These are phyloP conservation scores for Platichthys flesus DNA, from an alignment of 2,113 vertebrate species.

Conservation along the genomic window DNA sequence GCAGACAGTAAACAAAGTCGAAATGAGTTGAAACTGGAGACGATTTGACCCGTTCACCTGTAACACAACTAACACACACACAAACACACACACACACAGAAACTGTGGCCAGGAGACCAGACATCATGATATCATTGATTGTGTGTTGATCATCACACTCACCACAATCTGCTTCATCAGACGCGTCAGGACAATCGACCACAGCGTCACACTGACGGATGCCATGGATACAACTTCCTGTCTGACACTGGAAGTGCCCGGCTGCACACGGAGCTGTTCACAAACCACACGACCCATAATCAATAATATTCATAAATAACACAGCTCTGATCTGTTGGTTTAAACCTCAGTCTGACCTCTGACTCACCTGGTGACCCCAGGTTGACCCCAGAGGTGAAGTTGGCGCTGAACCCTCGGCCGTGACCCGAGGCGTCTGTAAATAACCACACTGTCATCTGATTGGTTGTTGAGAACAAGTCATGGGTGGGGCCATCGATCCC, in stretches of 20 bases:
- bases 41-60: constrained; percentile 45
- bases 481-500: constrained; percentile 75
- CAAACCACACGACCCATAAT: background rate
- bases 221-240: constrained; percentile 84
- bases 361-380: constrained; percentile 80
- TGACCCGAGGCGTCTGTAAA: constrained; percentile 45
- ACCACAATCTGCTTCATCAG: constrained; percentile 92
- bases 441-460: constrained; percentile 87
- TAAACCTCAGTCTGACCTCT: background rate
- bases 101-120: background rate
- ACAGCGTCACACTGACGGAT: constrained; percentile 82
- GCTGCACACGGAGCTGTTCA: constrained; percentile 83
- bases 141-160: constrained; percentile 33
- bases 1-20: constrained; percentile 67
- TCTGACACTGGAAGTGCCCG: constrained; percentile 83
- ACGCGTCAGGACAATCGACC: constrained; percentile 86
- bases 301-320: background rate
- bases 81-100: constrained; percentile 20
- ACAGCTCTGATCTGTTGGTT: too few species aligned
- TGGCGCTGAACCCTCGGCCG: constrained; percentile 88
- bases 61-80: constrained; percentile 53
- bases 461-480: constrained; percentile 90
- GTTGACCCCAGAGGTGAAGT: constrained; percentile 88
- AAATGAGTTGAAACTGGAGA: constrained; percentile 59
- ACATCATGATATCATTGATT: background rate